Evolutionary conservation across 2,113 vertebrate genomes (phyloP).

Genomic region (Bos javanicus): DNA sequence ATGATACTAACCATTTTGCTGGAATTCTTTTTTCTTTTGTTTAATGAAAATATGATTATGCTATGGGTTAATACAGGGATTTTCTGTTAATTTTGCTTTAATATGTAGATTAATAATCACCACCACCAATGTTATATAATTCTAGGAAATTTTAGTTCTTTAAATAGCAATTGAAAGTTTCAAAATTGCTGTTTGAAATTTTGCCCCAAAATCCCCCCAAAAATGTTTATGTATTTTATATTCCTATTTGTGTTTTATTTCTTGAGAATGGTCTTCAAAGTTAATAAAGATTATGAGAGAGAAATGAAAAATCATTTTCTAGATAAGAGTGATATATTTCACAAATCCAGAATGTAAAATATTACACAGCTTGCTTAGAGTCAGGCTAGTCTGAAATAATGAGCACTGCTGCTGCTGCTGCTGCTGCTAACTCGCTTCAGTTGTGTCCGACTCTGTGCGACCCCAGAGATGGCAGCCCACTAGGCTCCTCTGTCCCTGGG

Average conservation of each 20-base stretch:
- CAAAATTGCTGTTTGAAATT: background rate
- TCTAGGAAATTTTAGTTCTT: conserved; percentile 1
- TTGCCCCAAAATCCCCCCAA: background rate
- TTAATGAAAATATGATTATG: background rate
- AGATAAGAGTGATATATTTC: background rate
- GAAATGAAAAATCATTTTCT: conserved; percentile 12
- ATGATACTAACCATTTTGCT: conserved; percentile 46
- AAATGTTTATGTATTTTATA: background rate
- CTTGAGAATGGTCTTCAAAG: conserved; percentile 7
- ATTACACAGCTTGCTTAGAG: background rate
- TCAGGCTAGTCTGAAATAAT: background rate
- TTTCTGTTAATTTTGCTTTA: conserved; percentile 35
- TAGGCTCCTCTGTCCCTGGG: too few relatives aligned
- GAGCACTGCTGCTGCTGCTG: background rate
- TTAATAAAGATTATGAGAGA: background rate
- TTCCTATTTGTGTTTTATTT: background rate
- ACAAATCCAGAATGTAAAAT: background rate
- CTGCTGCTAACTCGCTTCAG: too few relatives aligned
- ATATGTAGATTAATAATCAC: background rate
- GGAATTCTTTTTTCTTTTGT: conserved; percentile 45
- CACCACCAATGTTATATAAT: background rate
- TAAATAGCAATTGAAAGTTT: background rate
- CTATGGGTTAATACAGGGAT: background rate
- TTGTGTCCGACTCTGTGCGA: too few relatives aligned
- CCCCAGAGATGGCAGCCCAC: too few relatives aligned